phyloP scores from a whole-genome alignment of 2,888 invertebrate species.

The Nasonia oneida region DNA sequence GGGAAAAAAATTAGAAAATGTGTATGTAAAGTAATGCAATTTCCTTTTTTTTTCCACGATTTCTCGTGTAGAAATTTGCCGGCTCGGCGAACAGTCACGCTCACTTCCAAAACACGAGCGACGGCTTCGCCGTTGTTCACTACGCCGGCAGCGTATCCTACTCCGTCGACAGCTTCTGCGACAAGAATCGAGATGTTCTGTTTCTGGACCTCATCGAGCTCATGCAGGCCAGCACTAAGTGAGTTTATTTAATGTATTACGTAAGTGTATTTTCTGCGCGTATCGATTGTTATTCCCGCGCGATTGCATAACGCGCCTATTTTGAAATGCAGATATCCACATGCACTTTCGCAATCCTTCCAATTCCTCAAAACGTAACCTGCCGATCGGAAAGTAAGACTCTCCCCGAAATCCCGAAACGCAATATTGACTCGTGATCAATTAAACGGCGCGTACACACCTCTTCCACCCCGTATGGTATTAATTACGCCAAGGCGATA shows the following conservation, averaged over 20 bases:
- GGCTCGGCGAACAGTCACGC: conserved; percentile 80
- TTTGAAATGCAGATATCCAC: background rate
- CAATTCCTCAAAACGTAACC: background rate
- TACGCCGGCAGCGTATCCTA: conserved; percentile 86
- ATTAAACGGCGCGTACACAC: conserved; percentile 36
- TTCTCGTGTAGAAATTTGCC: conserved; percentile 80
- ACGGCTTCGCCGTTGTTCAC: conserved; percentile 83
- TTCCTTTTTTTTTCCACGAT: background rate
- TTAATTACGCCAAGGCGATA: conserved; percentile 13
- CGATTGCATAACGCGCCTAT: background rate
- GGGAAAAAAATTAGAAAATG: background rate
- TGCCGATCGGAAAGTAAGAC: background rate
- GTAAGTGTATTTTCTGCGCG: background rate
- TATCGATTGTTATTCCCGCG: background rate
- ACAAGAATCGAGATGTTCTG: conserved; percentile 85
- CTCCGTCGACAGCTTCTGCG: conserved; percentile 84
- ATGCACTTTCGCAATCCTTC: no score
- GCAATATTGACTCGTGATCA: conserved; percentile 15
- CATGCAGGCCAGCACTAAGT: conserved; percentile 84
- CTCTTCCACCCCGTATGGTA: background rate
- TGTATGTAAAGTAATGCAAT: background rate
- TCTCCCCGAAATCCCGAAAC: background rate
- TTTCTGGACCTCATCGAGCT: conserved; percentile 84
- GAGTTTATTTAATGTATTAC: conserved; percentile 67
- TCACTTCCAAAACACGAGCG: conserved; percentile 82